Evolutionary conservation across 2,888 invertebrate genomes (phyloP).

Genomic region (Rhingia rostrata): DNA sequence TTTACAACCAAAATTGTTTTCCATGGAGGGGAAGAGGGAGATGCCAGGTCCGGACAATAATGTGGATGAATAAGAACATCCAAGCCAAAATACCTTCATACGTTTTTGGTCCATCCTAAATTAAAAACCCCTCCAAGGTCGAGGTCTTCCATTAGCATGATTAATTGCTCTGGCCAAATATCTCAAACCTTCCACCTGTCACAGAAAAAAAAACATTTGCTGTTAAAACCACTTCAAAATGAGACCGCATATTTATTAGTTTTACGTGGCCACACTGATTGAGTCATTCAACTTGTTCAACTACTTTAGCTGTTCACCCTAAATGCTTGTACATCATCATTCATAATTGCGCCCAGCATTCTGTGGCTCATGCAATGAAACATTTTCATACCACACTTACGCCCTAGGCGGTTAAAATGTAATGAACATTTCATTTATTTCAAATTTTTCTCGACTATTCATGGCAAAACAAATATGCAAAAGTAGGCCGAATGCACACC

Average conservation of each 20-base stretch:
- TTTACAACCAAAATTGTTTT: too few species aligned
- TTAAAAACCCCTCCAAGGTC: too few species aligned
- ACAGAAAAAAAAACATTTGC: background rate
- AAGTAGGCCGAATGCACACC: background rate
- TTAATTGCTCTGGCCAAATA: conserved; percentile 8
- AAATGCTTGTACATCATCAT: conserved; percentile 12
- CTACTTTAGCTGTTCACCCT: conserved; percentile 25
- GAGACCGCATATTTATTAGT: conserved; percentile 3
- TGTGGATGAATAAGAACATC: too few species aligned
- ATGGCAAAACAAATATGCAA: too few species aligned
- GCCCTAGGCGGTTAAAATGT: conserved; percentile 27
- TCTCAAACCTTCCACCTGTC: background rate
- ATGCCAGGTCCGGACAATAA: too few species aligned
- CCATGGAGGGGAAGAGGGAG: too few species aligned
- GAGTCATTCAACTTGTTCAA: conserved; percentile 43
- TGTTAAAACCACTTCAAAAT: background rate
- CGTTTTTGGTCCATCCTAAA: too few species aligned
- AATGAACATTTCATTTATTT: conserved; percentile 18
- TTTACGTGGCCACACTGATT: conserved; percentile 37
- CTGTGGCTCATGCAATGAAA: conserved; percentile 14
- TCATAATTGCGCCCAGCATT: conserved; percentile 4
- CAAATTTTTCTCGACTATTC: conserved; percentile 14
- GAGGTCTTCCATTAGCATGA: conserved; percentile 8
- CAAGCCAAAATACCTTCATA: too few species aligned
- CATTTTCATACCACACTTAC: conserved; percentile 24